These are phyloP conservation scores for Lasioglossum lativentre DNA, from an alignment of 2,888 invertebrate genomes.

Conservation along the genomic window DNA sequence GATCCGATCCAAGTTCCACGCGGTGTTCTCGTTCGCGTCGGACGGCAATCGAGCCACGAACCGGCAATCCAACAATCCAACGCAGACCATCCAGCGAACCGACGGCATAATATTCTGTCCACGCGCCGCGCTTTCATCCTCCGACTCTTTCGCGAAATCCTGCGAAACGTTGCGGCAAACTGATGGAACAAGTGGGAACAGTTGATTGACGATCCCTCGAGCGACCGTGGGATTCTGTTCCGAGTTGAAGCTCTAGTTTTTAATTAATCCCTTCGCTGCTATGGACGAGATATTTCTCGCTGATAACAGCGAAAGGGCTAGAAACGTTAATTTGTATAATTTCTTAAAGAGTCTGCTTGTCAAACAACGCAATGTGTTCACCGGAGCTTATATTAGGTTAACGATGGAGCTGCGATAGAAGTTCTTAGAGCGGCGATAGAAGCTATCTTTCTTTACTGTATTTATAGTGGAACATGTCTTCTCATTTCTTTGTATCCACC, in stretches of 20 bases:
- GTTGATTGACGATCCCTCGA: not conserved
- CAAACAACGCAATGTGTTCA: not conserved
- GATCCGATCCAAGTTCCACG: not conserved
- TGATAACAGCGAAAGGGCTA: not conserved
- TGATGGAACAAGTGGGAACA: not conserved
- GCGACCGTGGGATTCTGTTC: not conserved
- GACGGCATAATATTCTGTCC: constrained; percentile 4
- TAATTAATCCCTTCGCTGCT: not conserved
- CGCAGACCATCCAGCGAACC: constrained; percentile 4
- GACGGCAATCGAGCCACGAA: not conserved
- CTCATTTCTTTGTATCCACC: not conserved
- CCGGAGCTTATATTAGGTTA: not conserved
- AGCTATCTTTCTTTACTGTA: not conserved
- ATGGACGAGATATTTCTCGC: not conserved
- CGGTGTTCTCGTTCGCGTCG: not conserved
- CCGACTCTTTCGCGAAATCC: not conserved
- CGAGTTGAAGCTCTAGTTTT: not conserved
- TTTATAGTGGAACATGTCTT: not conserved
- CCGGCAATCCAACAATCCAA: not conserved
- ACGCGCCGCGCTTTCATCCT: not conserved
- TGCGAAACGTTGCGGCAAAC: not conserved
- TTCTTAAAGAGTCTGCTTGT: not conserved
- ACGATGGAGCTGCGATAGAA: not conserved
- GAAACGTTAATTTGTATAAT: not conserved
- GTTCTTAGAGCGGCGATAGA: too few species aligned